A percentile compares a stretch with the other conserved stretches of the same genome.
These are phyloP conservation scores for Xanthia togata DNA, from an alignment of 2,888 invertebrate genomes.

Conservation along the genomic window DNA sequence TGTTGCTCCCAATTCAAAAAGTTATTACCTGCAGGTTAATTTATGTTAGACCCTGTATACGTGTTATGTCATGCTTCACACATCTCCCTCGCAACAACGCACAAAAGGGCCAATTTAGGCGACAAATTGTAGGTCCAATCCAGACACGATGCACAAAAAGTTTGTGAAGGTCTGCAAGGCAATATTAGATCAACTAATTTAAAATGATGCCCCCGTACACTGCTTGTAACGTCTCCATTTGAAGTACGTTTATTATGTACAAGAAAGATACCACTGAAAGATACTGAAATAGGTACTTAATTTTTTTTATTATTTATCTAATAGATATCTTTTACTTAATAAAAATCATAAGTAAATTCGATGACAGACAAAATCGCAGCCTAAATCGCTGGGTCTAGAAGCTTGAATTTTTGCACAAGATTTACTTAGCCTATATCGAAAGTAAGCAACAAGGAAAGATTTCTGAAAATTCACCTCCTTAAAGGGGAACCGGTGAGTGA, in stretches of 20 bases:
- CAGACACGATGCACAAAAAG: neutral
- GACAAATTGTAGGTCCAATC: neutral
- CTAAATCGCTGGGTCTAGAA: too few relatives aligned
- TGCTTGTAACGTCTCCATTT: neutral
- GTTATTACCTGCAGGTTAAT: neutral
- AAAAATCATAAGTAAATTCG: too few relatives aligned
- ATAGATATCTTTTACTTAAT: too few relatives aligned
- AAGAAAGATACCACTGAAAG: neutral
- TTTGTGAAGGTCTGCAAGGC: neutral
- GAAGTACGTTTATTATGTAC: neutral
- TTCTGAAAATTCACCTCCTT: neutral
- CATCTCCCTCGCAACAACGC: neutral
- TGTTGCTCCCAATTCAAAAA: neutral
- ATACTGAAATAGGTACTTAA: too few relatives aligned
- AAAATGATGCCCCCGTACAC: neutral
- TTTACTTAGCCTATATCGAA: too few relatives aligned
- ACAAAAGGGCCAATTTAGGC: neutral
- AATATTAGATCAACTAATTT: too few relatives aligned
- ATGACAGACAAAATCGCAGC: too few relatives aligned
- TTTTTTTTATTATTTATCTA: too few relatives aligned
- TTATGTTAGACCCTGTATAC: neutral
- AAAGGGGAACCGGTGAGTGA: too few relatives aligned
- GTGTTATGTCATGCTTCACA: neutral
- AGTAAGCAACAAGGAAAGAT: too few relatives aligned
- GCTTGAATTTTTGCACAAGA: too few relatives aligned